Evolutionary conservation across 2,888 invertebrate genomes (phyloP).

Genomic region (Syrista parreyssii): DNA sequence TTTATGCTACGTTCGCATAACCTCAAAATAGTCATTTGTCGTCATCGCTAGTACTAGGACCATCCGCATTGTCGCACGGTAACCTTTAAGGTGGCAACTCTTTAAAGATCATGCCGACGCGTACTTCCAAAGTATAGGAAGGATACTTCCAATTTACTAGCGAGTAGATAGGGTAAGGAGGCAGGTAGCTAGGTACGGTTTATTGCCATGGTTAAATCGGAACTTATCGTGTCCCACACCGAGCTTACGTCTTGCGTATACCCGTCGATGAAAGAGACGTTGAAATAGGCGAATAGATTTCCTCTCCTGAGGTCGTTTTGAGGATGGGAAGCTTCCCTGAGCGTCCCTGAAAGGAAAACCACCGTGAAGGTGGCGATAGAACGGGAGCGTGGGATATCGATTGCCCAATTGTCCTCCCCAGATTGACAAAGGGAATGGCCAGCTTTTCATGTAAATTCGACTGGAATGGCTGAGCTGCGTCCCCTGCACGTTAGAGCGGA

Average conservation of each 20-base stretch:
- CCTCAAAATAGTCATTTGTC: not conserved
- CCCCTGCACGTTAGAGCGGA: not conserved
- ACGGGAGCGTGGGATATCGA: not conserved
- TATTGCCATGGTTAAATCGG: conserved; percentile 15
- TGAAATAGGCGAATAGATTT: not conserved
- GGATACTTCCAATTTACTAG: not conserved
- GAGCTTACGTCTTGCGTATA: conserved; percentile 5
- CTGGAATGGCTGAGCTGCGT: not conserved
- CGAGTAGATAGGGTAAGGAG: not conserved
- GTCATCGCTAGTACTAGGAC: not conserved
- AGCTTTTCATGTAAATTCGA: not conserved
- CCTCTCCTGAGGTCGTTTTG: not conserved
- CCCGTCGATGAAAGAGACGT: not conserved
- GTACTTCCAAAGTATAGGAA: not conserved
- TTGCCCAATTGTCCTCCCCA: not conserved
- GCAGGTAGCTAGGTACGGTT: conserved; percentile 14
- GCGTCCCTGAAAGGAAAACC: not conserved
- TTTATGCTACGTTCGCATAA: not conserved
- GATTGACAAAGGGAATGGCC: not conserved
- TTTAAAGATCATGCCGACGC: not conserved
- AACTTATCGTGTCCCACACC: conserved; percentile 28
- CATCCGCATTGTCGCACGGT: not conserved
- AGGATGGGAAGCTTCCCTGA: not conserved
- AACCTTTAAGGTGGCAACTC: not conserved
- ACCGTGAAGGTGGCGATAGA: not conserved